A percentile compares a stretch with the other conserved stretches of the same genome.
Evolutionary conservation across 2,888 invertebrate species (phyloP).

Genomic region (Vesta saturnalis): DNA sequence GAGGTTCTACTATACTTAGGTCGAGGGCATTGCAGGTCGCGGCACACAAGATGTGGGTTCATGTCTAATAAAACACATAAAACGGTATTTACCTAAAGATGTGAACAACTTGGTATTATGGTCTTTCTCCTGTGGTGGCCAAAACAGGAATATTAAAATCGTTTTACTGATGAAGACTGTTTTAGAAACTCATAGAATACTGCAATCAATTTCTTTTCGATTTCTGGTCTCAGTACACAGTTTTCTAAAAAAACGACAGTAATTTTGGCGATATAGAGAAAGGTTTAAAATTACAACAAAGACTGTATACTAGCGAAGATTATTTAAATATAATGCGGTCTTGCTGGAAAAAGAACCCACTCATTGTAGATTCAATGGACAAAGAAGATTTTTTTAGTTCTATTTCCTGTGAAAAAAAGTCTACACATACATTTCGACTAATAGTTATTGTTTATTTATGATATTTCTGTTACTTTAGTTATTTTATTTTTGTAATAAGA

Average conservation of each 20-base stretch:
- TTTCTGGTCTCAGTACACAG: neutral
- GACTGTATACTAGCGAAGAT: neutral
- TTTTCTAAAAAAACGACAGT: neutral
- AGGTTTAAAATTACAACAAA: neutral
- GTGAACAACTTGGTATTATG: slow-evolving; percentile 39
- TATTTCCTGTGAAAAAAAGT: neutral
- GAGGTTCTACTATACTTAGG: slow-evolving; percentile 33
- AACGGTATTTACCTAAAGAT: slow-evolving; percentile 17
- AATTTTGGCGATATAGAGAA: neutral
- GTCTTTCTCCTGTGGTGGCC: slow-evolving; percentile 42
- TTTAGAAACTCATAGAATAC: neutral
- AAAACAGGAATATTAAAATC: slow-evolving; percentile 42
- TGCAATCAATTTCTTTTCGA: neutral
- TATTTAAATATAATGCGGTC: neutral
- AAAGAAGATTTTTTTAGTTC: neutral
- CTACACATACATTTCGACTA: too few relatives aligned
- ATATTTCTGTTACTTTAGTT: too few relatives aligned
- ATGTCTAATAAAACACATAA: slow-evolving; percentile 41
- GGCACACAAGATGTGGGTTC: slow-evolving; percentile 46
- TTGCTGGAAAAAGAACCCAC: neutral
- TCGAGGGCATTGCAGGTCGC: slow-evolving; percentile 44
- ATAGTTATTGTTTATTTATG: too few relatives aligned
- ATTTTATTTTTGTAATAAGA: too few relatives aligned
- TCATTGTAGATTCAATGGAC: neutral
- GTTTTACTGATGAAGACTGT: slow-evolving; percentile 39